Percentiles rank a stretch among this genome's conserved stretches.
Evolutionary conservation across 2,113 vertebrate species (phyloP).

Genomic region (Lonchura striata): DNA sequence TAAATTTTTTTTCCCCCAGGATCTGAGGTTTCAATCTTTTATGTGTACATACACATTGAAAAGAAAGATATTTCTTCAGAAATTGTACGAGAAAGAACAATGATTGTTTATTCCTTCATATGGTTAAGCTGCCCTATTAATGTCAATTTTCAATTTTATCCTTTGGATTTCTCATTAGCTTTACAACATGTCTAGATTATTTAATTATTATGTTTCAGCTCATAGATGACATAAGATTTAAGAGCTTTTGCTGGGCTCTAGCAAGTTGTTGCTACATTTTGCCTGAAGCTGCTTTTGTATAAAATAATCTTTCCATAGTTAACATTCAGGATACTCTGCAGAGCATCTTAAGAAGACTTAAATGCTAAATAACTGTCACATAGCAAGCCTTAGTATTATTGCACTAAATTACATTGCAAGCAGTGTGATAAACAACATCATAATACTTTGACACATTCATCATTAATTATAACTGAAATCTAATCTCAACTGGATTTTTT

Average conservation of each 20-base stretch:
- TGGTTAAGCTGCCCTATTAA: slow-evolving; percentile 35
- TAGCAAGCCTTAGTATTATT: slow-evolving; percentile 52
- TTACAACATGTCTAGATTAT: slow-evolving; percentile 45
- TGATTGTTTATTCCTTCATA: not conserved
- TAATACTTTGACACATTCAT: slow-evolving; percentile 59
- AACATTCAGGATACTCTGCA: slow-evolving; percentile 52
- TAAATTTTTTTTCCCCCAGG: not conserved
- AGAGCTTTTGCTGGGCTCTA: slow-evolving; percentile 36
- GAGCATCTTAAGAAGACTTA: slow-evolving; percentile 60
- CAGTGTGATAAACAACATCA: slow-evolving; percentile 62
- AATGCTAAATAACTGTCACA: slow-evolving; percentile 66
- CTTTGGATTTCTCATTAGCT: slow-evolving; percentile 57
- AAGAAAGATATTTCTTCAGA: not conserved
- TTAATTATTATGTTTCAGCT: slow-evolving; percentile 59
- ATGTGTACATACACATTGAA: not conserved
- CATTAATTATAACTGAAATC: slow-evolving; percentile 64
- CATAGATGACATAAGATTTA: slow-evolving; percentile 52
- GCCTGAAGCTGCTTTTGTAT: slow-evolving; percentile 62
- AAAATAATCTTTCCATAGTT: slow-evolving; percentile 61
- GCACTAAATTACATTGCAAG: slow-evolving; percentile 54
- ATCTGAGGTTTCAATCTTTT: not conserved
- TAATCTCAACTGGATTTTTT: slow-evolving; percentile 55
- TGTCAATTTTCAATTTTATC: slow-evolving; percentile 51
- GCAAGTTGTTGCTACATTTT: slow-evolving; percentile 35
- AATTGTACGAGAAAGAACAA: slow-evolving; percentile 18